A percentile compares a stretch with the other conserved stretches of the same genome.
Conservation (phyloP, 1,140 invertebrate species). For the Caenorhabditis latens region DNA sequence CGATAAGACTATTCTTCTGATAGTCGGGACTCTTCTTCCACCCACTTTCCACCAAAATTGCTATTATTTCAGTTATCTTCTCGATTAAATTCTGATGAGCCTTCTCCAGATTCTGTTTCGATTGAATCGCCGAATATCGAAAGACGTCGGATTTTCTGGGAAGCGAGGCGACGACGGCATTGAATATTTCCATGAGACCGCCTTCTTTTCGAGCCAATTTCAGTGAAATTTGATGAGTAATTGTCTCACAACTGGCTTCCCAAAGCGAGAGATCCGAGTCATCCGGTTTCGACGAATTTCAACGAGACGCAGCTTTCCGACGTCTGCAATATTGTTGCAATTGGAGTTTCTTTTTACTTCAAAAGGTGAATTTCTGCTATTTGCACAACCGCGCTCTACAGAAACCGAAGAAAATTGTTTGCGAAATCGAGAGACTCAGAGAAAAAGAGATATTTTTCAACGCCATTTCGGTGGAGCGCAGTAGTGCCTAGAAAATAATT, state of each 20-base stretch:
- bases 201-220: slow-evolving; percentile 35
- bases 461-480: too few species aligned
- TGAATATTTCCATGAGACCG: slow-evolving; percentile 29
- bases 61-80: background rate
- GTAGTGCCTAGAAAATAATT: too few species aligned
- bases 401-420: too few species aligned
- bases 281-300: slow-evolving; percentile 9
- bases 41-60: slow-evolving; percentile 12
- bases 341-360: too few species aligned
- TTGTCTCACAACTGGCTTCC: slow-evolving; percentile 28
- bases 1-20: slow-evolving; percentile 27
- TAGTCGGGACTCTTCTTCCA: slow-evolving; percentile 49
- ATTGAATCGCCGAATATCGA: slow-evolving; percentile 3
- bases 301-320: background rate
- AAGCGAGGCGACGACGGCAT: slow-evolving; percentile 10
- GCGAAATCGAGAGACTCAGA: too few species aligned
- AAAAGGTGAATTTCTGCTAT: too few species aligned
- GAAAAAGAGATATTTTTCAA: too few species aligned
- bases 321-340: too few species aligned
- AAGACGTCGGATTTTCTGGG: slow-evolving; percentile 20
- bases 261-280: background rate
- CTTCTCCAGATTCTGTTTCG: background rate
- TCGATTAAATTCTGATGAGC: background rate
- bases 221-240: slow-evolving; percentile 15
- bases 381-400: too few species aligned